Base-by-base conservation (phyloP, 1,140 invertebrate species). In the Episyrphus balteatus region DNA sequence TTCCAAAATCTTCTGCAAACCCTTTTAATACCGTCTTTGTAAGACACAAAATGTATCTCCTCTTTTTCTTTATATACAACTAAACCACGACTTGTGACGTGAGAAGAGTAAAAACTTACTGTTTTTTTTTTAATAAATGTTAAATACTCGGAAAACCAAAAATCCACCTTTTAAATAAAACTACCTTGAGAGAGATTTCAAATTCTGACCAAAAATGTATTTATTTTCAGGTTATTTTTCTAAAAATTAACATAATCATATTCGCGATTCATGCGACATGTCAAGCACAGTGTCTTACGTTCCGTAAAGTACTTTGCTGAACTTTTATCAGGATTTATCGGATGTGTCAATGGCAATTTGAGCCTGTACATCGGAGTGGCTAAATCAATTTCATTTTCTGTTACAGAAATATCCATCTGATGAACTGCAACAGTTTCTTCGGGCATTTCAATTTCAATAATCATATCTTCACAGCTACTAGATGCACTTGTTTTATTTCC, bases 171-270 rank as follows among this genome's bases (percentile, higher is more conserved):
- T n/a, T n/a, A n/a, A n/a, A n/a, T n/a, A n/a, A n/a, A n/a, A n/a
- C n/a, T n/a, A n/a, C n/a, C n/a, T n/a, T n/a, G n/a, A n/a, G n/a
- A n/a, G n/a, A n/a, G n/a, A n/a, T n/a, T n/a, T n/a, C n/a, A n/a
- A n/a, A n/a, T n/a, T n/a, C n/a, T n/a, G n/a, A n/a, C n/a, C n/a
- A n/a, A n/a, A n/a, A n/a, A n/a, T n/a, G n/a, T n/a, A n/a, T n/a
- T n/a, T n/a, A n/a, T n/a, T n/a, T n/a, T n/a, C n/a, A n/a, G n/a
- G n/a, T n/a, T n/a, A n/a, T n/a, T 26, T 26, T 26, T 26, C 21
- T 75, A 90, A 72, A 88, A 91, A 71, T 92, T 92, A 30, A 91
- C 69, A 60, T 75, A 79, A 71, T 92, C 88, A 57, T 86, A 79
- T 61, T 91, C 88, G 49, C 88, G 73, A 32, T 72, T 68, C 55